Evolutionary conservation across 2,888 invertebrate species (phyloP), one percentile per base, ranked within the genome.

Genomic region (Volucella bombylans): DNA sequence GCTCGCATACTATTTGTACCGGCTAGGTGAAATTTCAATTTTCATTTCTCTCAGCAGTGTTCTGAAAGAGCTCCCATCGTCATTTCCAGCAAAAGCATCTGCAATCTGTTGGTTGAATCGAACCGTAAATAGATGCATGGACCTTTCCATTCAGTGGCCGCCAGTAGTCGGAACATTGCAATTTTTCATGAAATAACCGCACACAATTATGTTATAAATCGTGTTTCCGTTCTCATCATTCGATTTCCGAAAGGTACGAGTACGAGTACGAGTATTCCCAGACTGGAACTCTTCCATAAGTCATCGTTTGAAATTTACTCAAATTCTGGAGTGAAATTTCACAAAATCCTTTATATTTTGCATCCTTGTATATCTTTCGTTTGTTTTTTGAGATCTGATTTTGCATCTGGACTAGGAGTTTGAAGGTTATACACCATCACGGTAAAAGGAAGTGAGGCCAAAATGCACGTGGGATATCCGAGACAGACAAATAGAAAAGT

Each of bases 181-280:
- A 50, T 45, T 59, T 54, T 69, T 65, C 15, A 12, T 39, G 41
- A 47, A 15, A 65, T 64, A 59, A 55, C 54, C 41, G 6, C 31
- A 43, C 12, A 59, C 65, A 77, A 77, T 77, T 82, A n/a, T n/a
- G n/a, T n/a, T n/a, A 77, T 82, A 77, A 77, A 82, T 77, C 77
- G 65, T 71, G 45, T 54, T 71, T 50, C 64, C 31, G 31, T 31
- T 31, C 31, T 31, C 55, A 65, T 79, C 72, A 54, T 45, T 71
- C 50, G 64, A 64, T 55, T 15, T 64, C 57, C 78, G 18, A 38
- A 15, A 50, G 64, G 69, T n/a, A 65, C 52, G 47, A 31, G 38
- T 18, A n/a, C 18, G n/a, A n/a, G n/a, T n/a, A n/a, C n/a, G 49
- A 31, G 41, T 41, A 23, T 43, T 62, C 15, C 49, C 47, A 15